phyloP scores from a whole-genome alignment of 1,140 invertebrate species.

The Acromyrmex echinatior region DNA sequence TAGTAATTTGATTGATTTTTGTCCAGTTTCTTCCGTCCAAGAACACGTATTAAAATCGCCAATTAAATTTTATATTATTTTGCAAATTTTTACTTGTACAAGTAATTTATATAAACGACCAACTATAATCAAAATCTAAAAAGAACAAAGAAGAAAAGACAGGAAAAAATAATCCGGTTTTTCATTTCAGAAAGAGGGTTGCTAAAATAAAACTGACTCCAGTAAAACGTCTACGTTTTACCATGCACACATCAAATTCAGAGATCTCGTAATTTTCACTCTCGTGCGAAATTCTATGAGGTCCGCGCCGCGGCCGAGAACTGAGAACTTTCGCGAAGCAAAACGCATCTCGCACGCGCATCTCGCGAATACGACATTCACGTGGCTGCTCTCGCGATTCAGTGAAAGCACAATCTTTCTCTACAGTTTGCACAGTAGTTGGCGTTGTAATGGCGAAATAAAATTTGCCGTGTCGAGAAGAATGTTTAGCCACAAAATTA shows the following conservation, averaged over 20 bases:
- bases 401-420: conserved; percentile 50
- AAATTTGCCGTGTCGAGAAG: background rate
- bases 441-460: background rate
- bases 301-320: background rate
- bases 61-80: background rate
- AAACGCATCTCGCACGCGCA: background rate
- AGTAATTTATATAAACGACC: background rate
- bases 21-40: background rate
- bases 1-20: background rate
- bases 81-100: background rate
- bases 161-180: background rate
- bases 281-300: background rate
- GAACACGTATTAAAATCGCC: conserved; percentile 1
- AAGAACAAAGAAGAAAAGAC: background rate
- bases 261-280: conserved; percentile 12
- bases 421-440: background rate
- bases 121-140: background rate
- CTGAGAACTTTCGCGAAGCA: conserved; percentile 30
- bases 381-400: conserved; percentile 33
- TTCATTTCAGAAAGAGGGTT: background rate
- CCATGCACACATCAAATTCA: background rate
- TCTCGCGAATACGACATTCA: background rate
- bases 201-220: background rate
- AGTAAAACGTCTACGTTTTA: background rate
- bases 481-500: background rate